Evolutionary conservation across 2,888 invertebrate genomes (phyloP), one percentile per base, ranked within the genome.

Genomic region (Listrodromus nycthemerus): DNA sequence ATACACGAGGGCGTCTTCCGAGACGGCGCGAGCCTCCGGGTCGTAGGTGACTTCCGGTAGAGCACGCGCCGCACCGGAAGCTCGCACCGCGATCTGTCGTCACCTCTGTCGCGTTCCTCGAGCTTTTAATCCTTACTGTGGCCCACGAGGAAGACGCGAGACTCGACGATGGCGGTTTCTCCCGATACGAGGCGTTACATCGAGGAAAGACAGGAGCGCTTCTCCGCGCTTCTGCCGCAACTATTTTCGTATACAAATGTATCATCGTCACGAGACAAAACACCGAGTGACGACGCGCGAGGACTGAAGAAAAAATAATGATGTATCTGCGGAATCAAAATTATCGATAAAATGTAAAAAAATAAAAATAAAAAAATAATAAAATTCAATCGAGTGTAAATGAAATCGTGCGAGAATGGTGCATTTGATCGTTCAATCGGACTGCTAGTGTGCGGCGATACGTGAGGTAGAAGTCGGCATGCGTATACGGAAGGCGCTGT

Each of bases 51-150:
- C 88, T 91, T 91, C 91, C 91, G 90, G 88, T 70, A 70, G 66
- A 83, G 88, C 91, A 88, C 89, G 91, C 89, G 91, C 87, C 87
- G 80, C 85, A 85, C 89, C 91, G 91, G 91, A 91, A 91, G 87
- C 78, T 84, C 85, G 85, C 87, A 83, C 76, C 81, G 41, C 13
- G 83, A 86, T 87, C 88, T 87, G 85, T 88, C 91, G 88, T 89
- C 89, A 86, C 88, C 86, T 85, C 76, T 63, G 61, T 74, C 65
- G n/a, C 45, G 37, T 52, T 70, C 71, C 55, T 50, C 74, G 19
- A 21, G 76, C 37, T 79, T 33, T 52, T 61, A 24, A 52, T 67
- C 69, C 71, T 55, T 13, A 48, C 52, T 41, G 41, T 45, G 50
- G 71, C 21, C 24, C 37, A 4, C 19, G 61, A 69, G 5, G 52